phyloP scores from a whole-genome alignment of 2,797 vertebrate genomes.

The Mormyrops attenuatus region DNA sequence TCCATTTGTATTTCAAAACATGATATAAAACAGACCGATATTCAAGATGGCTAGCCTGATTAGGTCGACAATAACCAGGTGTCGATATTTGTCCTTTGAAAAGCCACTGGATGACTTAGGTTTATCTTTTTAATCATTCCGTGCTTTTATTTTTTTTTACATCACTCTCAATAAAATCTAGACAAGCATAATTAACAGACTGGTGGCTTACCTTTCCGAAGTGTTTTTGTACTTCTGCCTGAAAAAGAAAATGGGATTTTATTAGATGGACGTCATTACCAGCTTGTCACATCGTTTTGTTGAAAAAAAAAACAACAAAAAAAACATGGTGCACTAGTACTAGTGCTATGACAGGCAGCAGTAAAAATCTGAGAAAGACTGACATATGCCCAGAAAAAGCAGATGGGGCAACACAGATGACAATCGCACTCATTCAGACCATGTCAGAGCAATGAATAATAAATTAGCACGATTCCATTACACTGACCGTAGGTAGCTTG shows the following conservation, averaged over 20 bases:
- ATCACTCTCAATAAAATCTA: not conserved
- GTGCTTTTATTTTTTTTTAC: not conserved
- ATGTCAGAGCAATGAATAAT: conserved; percentile 6
- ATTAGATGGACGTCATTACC: conserved; percentile 14
- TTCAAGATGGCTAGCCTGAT: not conserved
- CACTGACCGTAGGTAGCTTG: not conserved
- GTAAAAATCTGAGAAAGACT: not conserved
- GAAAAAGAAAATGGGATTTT: conserved; percentile 39
- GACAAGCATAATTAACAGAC: not conserved
- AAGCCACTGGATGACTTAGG: not conserved
- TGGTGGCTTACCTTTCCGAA: conserved; percentile 47
- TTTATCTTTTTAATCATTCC: not conserved
- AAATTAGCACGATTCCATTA: conserved; percentile 12
- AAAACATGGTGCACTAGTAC: not conserved
- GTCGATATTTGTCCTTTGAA: not conserved
- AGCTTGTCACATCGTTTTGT: not conserved
- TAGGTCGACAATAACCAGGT: not conserved
- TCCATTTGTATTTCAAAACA: not conserved
- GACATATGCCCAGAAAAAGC: not conserved
- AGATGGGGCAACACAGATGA: not conserved
- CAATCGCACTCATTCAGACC: conserved; percentile 9
- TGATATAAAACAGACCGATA: not conserved
- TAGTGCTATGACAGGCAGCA: not conserved
- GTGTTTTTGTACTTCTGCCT: conserved; percentile 58
- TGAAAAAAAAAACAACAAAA: not conserved